These are phyloP conservation scores for Globicephala melas DNA, from an alignment of 2,113 vertebrate genomes.

Conservation along the genomic window DNA sequence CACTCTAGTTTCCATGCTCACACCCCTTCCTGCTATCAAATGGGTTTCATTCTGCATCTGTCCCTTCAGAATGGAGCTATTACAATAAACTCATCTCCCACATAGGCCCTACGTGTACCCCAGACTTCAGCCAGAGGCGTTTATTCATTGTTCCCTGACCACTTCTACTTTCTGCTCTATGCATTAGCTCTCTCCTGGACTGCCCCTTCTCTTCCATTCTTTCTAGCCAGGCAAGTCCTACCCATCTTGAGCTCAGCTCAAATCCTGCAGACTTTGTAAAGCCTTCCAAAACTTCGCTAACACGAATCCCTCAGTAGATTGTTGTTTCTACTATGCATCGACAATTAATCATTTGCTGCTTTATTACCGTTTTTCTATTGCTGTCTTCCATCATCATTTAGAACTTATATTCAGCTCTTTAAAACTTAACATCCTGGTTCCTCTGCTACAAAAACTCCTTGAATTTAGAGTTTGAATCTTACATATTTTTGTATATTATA, in stretches of 20 bases:
- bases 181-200: not conserved
- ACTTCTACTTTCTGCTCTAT: not conserved
- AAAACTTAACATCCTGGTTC: not conserved
- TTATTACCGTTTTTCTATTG: not conserved
- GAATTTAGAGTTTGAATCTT: conserved; percentile 1
- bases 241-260: not conserved
- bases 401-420: not conserved
- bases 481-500: not conserved
- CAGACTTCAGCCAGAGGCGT: not conserved
- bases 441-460: not conserved
- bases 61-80: not conserved
- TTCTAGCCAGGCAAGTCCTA: not conserved
- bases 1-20: not conserved
- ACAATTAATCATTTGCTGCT: not conserved
- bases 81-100: not conserved
- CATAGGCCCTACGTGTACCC: not conserved
- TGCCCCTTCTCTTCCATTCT: not conserved
- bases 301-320: not conserved
- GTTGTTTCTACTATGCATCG: not conserved
- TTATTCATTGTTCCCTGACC: not conserved
- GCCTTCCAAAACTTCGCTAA: not conserved
- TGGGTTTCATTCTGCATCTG: not conserved
- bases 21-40: not conserved
- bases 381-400: not conserved
- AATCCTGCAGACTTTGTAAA: not conserved